Evolutionary conservation across 2,888 invertebrate genomes (phyloP), one percentile per base, ranked within the genome.

Genomic region (Hirtodrosophila duncani): DNA sequence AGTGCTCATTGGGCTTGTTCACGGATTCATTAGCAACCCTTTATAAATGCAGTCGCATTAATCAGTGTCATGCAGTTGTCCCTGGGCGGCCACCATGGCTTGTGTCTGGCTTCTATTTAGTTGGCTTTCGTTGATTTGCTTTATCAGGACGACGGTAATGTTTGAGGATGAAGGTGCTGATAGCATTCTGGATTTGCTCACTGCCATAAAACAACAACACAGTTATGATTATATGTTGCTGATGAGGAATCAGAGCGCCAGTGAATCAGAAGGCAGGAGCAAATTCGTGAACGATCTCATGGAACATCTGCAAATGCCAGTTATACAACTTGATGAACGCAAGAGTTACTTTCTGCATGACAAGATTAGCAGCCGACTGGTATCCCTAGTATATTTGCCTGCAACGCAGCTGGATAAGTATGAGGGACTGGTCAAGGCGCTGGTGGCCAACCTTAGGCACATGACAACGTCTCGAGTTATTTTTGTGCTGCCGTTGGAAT

Each of bases 391-490:
- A 2, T 52, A 67, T 41, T 31, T 84, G 18, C 46, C 43, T 8
- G 34, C 44, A 11, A 20, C 2, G 7, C 43, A 49, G 3, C 18
- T 78, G 21, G 49, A 36, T 2, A 51, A 63, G 11, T 62, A 81
- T 7, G 37, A 27, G 1, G 50, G 11, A 1, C 44, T 84, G 3
- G 39, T 85, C 0, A 53, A 61, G 3, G 57, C 64, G 2, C 34
- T 82, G 21, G 64, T 70, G 2, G 30, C 29, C 2, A 79, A 67
- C 52, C 60, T 85, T 2, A 49, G 67, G 9, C 75, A 75, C 6
- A 82, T 81, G 62, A 74, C 62, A 5, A 60, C 49, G n/a, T 41
- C 79, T 1, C 71, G 74, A 14, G 63, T 84, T 3, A 42, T 85
- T 3, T 79, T 85, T 39, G 18, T 83, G 6, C 13, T 82, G 29